phyloP scores from a whole-genome alignment of 2,113 vertebrate genomes.

The Sander vitreus region DNA sequence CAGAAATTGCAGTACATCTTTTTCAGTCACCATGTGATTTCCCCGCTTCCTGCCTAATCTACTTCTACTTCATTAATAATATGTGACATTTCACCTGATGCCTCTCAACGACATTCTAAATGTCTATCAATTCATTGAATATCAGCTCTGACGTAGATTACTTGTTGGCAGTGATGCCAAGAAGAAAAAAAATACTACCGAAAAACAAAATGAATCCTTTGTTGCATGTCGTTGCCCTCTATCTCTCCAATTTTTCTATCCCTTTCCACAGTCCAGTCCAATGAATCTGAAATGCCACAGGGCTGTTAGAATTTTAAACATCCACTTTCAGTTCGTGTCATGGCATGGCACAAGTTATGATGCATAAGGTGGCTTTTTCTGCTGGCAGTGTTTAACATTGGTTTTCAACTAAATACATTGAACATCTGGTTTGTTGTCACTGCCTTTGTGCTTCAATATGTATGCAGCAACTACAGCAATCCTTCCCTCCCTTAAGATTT shows the following conservation, averaged over 20 bases:
- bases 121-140: background rate
- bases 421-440: slow-evolving; percentile 23
- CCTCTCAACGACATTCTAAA: background rate
- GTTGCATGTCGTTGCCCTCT: background rate
- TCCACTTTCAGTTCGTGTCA: background rate
- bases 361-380: background rate
- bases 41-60: background rate
- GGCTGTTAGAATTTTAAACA: background rate
- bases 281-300: background rate
- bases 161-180: too few species aligned
- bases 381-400: background rate
- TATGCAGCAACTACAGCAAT: slow-evolving; percentile 37
- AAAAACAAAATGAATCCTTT: background rate
- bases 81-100: background rate
- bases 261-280: background rate
- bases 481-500: slow-evolving; percentile 49
- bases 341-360: background rate
- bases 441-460: slow-evolving; percentile 25
- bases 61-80: background rate
- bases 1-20: background rate
- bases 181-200: too few species aligned
- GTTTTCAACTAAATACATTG: slow-evolving; percentile 3
- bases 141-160: background rate
- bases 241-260: background rate
- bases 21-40: background rate